phyloP scores from a whole-genome alignment of 2,113 vertebrate genomes.

The Tamias sibiricus region DNA sequence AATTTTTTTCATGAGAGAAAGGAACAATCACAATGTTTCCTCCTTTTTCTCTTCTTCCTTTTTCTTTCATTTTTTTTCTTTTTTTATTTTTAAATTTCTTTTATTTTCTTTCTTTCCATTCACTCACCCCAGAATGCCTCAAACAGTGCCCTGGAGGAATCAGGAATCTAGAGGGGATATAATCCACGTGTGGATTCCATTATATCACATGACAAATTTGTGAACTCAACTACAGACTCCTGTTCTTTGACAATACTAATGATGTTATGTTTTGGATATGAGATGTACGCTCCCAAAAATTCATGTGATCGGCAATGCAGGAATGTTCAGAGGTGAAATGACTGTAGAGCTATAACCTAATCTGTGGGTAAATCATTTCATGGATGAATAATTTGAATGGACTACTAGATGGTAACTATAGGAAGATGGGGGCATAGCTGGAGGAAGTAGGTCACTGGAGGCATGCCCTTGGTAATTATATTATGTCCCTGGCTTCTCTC shows the following conservation, averaged over 20 bases:
- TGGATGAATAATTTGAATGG: no score
- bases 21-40: not conserved
- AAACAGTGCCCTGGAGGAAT: not conserved
- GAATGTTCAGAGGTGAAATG: no score
- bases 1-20: constrained; percentile 3
- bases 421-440: no score
- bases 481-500: no score
- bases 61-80: not conserved
- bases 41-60: not conserved
- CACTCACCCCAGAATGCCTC: not conserved
- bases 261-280: not conserved
- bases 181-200: not conserved
- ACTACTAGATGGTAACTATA: no score
- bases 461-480: no score
- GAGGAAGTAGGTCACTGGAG: no score
- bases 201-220: not conserved
- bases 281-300: no score
- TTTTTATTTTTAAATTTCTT: not conserved
- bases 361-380: no score
- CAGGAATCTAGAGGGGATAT: not conserved
- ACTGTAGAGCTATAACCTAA: no score
- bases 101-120: not conserved
- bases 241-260: not conserved
- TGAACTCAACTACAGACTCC: not conserved
- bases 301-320: no score